These are phyloP conservation scores for Aldabrachelys gigantea DNA, from an alignment of 2,113 vertebrate genomes.

Conservation along the genomic window DNA sequence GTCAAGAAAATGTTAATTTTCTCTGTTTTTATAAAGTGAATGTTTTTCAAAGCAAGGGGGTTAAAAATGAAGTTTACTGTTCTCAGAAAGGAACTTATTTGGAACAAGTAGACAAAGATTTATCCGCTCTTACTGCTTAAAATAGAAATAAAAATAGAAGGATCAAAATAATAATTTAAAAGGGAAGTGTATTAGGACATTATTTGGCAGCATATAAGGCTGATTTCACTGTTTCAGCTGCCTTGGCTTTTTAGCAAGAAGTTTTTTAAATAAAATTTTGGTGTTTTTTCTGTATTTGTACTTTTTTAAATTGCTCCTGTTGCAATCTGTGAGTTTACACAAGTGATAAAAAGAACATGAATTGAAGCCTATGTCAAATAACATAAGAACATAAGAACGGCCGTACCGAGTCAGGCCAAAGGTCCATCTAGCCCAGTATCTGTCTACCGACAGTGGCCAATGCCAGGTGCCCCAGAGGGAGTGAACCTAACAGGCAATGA, in stretches of 20 bases:
- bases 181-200: neutral
- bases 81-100: neutral
- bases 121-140: neutral
- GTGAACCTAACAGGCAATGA: too few species aligned
- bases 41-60: neutral
- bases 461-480: too few species aligned
- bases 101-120: neutral
- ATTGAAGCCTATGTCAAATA: neutral
- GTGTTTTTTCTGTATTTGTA: neutral
- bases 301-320: neutral
- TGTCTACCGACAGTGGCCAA: too few species aligned
- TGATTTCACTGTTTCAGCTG: neutral
- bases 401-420: too few species aligned
- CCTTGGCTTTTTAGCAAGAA: neutral
- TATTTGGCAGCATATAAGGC: neutral
- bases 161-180: neutral
- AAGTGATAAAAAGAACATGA: neutral
- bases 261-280: neutral
- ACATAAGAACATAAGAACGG: too few species aligned
- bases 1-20: neutral
- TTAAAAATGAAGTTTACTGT: neutral
- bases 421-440: too few species aligned
- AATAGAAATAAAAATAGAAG: neutral
- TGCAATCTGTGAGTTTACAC: neutral
- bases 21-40: neutral